Evolutionary conservation across 2,888 invertebrate genomes (phyloP).

Genomic region (Stictocephala bisonia): DNA sequence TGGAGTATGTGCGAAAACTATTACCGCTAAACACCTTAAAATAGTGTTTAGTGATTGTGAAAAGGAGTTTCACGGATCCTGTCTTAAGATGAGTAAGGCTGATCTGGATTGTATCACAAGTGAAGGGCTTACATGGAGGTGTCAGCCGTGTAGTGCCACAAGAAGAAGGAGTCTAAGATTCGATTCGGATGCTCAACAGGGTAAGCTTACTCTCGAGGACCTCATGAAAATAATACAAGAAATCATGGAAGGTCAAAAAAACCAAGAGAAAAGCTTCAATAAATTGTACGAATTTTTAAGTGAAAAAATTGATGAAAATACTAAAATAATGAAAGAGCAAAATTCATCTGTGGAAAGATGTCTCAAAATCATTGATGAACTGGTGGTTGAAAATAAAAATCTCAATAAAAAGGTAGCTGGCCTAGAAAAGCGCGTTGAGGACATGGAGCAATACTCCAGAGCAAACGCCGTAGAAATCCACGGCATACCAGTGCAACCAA

Average conservation of each 20-base stretch:
- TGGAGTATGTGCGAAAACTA: too few species aligned
- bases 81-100: not conserved
- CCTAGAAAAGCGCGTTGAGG: not conserved
- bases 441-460: conserved; percentile 29
- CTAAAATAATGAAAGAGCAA: not conserved
- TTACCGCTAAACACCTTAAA: not conserved
- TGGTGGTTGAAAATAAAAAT: not conserved
- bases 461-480: conserved; percentile 27
- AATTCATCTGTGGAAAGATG: not conserved
- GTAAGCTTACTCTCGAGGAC: not conserved
- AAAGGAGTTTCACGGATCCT: not conserved
- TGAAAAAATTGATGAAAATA: not conserved
- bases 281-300: not conserved
- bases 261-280: not conserved
- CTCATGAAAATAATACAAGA: not conserved
- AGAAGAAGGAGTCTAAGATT: not conserved
- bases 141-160: not conserved
- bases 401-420: conserved; percentile 3
- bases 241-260: not conserved
- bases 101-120: not conserved
- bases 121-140: not conserved
- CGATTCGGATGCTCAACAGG: not conserved
- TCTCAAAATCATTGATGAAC: conserved; percentile 2
- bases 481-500: conserved; percentile 10
- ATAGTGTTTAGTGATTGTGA: not conserved